phyloP scores from a whole-genome alignment of 2,888 invertebrate species.

The Linyphia triangularis region DNA sequence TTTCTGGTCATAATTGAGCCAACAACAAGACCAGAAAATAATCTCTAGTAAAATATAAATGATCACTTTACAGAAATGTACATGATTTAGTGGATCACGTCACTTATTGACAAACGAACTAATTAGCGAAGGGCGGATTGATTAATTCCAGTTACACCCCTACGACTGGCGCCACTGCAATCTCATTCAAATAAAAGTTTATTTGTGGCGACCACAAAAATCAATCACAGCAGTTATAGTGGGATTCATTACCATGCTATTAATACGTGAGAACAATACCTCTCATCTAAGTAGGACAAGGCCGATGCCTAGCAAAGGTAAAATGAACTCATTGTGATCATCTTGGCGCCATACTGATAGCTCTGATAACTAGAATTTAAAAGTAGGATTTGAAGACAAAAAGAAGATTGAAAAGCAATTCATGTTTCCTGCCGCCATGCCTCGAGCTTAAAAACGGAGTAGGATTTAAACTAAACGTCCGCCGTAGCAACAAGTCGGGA shows the following conservation, averaged over 20 bases:
- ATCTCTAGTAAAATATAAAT: slow-evolving; percentile 1
- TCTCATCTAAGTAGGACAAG: slow-evolving; percentile 52
- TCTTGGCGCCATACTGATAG: slow-evolving; percentile 36
- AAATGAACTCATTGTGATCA: slow-evolving; percentile 19
- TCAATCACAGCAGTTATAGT: slow-evolving; percentile 18
- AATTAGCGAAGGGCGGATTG: slow-evolving; percentile 16
- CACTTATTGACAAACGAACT: slow-evolving; percentile 1
- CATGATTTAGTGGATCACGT: slow-evolving; percentile 26
- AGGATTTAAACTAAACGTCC: not conserved
- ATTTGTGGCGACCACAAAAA: not conserved
- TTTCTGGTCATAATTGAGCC: too few species aligned
- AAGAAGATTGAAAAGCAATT: slow-evolving; percentile 12
- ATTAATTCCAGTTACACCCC: slow-evolving; percentile 40
- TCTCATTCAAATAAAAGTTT: slow-evolving; percentile 2
- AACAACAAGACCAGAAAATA: not conserved
- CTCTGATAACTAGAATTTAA: slow-evolving; percentile 17
- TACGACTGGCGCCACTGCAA: slow-evolving; percentile 24
- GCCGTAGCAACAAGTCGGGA: not conserved
- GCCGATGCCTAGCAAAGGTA: slow-evolving; percentile 18
- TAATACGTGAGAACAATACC: slow-evolving; percentile 52
- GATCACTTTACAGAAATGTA: not conserved
- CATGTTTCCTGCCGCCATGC: not conserved
- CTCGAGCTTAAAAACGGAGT: not conserved
- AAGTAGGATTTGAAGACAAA: slow-evolving; percentile 26
- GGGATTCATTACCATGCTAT: slow-evolving; percentile 37